Percentiles rank a stretch among this genome's conserved stretches.
Conservation (phyloP, 64 coral and sea anemone species). For the Dendrophyllia cribrosa region DNA sequence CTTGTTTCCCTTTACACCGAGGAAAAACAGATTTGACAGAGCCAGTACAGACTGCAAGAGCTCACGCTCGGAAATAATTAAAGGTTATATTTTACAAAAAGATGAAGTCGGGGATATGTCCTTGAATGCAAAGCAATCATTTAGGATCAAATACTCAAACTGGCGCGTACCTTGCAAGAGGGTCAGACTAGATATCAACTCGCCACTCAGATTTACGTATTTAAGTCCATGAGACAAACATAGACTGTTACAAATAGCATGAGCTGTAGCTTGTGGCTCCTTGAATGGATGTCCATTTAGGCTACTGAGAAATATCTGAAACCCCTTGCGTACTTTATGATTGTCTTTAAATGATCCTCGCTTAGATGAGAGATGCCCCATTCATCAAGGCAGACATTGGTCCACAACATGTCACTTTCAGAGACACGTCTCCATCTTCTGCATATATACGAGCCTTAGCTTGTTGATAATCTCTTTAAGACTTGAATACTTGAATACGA, state of each 20-base stretch:
- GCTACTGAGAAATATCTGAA: no score
- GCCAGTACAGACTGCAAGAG: constrained; percentile 41
- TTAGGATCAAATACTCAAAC: no score
- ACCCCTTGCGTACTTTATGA: no score
- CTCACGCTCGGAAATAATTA: constrained; percentile 46
- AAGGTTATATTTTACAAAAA: no score
- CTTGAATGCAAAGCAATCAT: no score
- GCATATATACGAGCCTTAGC: constrained; percentile 63
- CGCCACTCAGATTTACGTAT: neutral
- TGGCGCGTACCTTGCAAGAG: no score
- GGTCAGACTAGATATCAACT: neutral
- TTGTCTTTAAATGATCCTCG: no score
- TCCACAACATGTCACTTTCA: constrained; percentile 44
- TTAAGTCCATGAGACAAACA: constrained; percentile 4
- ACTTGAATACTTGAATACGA: constrained; percentile 58
- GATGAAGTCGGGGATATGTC: no score
- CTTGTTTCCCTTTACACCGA: constrained; percentile 1
- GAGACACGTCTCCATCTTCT: constrained; percentile 66
- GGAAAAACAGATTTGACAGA: constrained; percentile 60
- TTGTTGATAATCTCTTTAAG: constrained; percentile 43
- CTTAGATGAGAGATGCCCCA: constrained; percentile 38
- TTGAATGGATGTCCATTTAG: neutral
- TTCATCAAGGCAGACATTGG: constrained; percentile 64
- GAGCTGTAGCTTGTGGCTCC: constrained; percentile 16
- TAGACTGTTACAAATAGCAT: constrained; percentile 37